Evolutionary conservation across 2,797 vertebrate species (phyloP), one percentile per base, ranked within the genome.

Genomic region (Lagocephalus sceleratus): DNA sequence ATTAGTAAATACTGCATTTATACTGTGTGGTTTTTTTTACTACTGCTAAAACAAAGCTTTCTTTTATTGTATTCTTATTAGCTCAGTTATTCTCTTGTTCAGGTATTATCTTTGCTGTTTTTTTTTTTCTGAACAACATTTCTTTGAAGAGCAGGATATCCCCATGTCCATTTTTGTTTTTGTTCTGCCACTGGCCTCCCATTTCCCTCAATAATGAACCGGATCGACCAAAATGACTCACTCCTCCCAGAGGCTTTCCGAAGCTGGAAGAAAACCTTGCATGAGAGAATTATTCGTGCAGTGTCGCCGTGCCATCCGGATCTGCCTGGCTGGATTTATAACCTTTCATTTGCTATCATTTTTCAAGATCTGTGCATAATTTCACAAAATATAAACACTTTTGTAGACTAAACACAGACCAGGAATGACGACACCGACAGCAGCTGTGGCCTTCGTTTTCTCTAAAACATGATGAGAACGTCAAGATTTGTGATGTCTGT

Each of bases 221-320:
- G 83, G 82, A 82, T 46, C 62, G 55, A 78, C 57, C 57, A 46
- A 59, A 60, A 21, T 66, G 82, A 87, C 66, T 84, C 84, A 87
- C 81, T 60, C 54, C 60, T 66, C 76, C 80, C 70, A 23, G 57
- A 47, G 60, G 45, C 42, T 45, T 50, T 47, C 20, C 68, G 58
- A 71, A 85, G 78, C 75, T 85, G 77, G 50, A 38, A 51, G 47
- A 56, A 26, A 74, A 54, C 29, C 47, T 69, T 21, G 47, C 58
- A 73, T 74, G 57, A 44, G 57, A 38, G 60, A 57, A 69, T 26
- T 50, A 42, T 54, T 57, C 42, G 9, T 48, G 38, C 54, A 26
- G 46, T 46, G 52, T 43, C 66, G 1, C 75, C 64, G 35, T 49
- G 20, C 51, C 23, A n/a, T 39, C 32, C 49, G 6, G n/a, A 52